These are phyloP conservation scores for Ctenopoma kingsleyae DNA, from an alignment of 2,797 vertebrate species.

Conservation along the genomic window DNA sequence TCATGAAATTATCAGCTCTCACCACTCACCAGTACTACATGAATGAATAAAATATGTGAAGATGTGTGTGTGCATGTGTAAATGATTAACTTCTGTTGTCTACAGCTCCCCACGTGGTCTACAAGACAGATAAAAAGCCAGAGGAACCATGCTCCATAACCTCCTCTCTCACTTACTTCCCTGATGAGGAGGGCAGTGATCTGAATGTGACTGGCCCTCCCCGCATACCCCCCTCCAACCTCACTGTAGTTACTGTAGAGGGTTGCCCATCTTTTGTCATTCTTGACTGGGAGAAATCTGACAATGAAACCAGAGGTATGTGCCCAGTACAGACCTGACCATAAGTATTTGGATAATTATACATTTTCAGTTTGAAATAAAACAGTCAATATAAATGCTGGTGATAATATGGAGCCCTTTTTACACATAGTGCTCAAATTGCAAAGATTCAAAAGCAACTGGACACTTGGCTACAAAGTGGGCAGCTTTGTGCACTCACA, in stretches of 20 bases:
- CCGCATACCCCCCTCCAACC: conserved; percentile 90
- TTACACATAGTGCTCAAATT: no score
- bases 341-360: no score
- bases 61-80: not conserved
- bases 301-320: conserved; percentile 94
- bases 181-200: conserved; percentile 86
- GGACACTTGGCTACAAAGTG: no score
- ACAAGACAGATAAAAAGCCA: conserved; percentile 91
- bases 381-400: no score
- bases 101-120: conserved; percentile 92
- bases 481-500: no score
- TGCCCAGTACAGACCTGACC: not conserved
- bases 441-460: no score
- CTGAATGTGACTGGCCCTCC: conserved; percentile 88
- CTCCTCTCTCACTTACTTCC: conserved; percentile 90
- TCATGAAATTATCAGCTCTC: not conserved
- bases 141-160: conserved; percentile 96
- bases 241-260: conserved; percentile 96
- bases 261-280: conserved; percentile 96
- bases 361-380: no score
- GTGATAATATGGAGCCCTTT: no score
- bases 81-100: not conserved
- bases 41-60: not conserved
- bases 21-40: no score
- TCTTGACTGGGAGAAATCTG: conserved; percentile 92